Evolutionary conservation across 2,113 vertebrate genomes (phyloP), one percentile per base, ranked within the genome.

Genomic region (Chloropsis hardwickii): DNA sequence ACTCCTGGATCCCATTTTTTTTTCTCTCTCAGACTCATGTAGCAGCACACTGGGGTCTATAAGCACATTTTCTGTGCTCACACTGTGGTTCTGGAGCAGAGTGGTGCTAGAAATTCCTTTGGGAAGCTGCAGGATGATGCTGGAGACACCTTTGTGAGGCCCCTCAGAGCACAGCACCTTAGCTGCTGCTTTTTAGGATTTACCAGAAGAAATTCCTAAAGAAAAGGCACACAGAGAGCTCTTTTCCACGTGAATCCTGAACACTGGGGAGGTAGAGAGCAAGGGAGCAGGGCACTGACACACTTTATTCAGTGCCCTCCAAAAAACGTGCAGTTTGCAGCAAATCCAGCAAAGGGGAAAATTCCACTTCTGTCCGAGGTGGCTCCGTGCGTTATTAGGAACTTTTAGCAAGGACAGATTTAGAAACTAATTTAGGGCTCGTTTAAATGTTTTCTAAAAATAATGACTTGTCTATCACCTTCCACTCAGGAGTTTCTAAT

Each of bases 341-440:
- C 50, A 73, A 65, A 77, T 35, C 28, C 53, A 23, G 74, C 54
- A 27, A 76, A 83, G 31, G 54, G 92, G 87, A 94, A 92, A 87
- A 91, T 93, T 95, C 74, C 85, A 86, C 60, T 85, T 72, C 10
- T 39, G 81, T 70, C 79, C 47, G 35, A 89, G 74, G 54, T 57
- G 37, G 33, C 87, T 85, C 53, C 7, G 79, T 12, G 86, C 2
- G 0, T 86, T 42, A 45, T 45, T 27, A 9, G 4, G 58, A 88
- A 65, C 71, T 54, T 77, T 35, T 6, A 23, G 39, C 27, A 5
- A 76, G 31, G 54, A 90, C 78, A 18, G 47, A 94, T 93, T 93
- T 95, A 95, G 94, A 96, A 95, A 94, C 67, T 86, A 92, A 96
- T 95, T 94, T 93, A 86, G 92, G 72, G 15, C 92, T 94, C 1